Evolutionary conservation across 1,140 invertebrate species (phyloP), one percentile per base, ranked within the genome.

Genomic region (Geopemphigus sp.): DNA sequence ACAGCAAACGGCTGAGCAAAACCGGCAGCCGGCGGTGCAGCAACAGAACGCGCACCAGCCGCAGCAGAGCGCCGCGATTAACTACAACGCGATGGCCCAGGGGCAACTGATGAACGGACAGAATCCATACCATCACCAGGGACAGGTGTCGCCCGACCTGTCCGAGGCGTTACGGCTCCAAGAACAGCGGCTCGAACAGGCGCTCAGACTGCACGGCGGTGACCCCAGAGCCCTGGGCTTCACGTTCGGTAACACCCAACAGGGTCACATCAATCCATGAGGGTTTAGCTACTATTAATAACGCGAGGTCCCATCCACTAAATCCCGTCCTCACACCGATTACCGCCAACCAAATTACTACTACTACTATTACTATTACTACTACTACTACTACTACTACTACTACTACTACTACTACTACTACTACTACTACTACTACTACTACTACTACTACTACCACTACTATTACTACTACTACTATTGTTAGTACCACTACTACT

Each of bases 141-240:
- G 70, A 87, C 87, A 87, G 82, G 83, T 90, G 29, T 89, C 88
- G 66, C 88, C 89, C 3, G 89, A 90, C 83, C 84, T 90, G 53
- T 88, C 88, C 1, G 92, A 94, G 84, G 92, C 91, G 12, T 87
- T 93, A 73, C 87, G 92, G 84, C 88, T 94, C 66, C 92, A 93
- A 83, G 93, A 94, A 83, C 92, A 93, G 83, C 87, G 93, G 83
- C 85, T 94, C 83, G 92, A 94, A 83, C 93, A 94, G 83, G 92
- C 93, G 12, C 84, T 94, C 81, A 89, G 93, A 82, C 88, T 94
- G 82, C 92, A 94, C 84, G 89, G 87, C 78, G 90, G 87, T 74
- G 88, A 91, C 84, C 90, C 90, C 3, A 87, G 90, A 57, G 88
- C 90, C 50, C 84, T 91, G 54, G 90, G 90, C 72, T 91, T 91